Percentiles rank a stretch among this genome's conserved stretches.
These are phyloP conservation scores for Pleuronectes platessa DNA, from an alignment of 2,113 vertebrate species.

Conservation along the genomic window DNA sequence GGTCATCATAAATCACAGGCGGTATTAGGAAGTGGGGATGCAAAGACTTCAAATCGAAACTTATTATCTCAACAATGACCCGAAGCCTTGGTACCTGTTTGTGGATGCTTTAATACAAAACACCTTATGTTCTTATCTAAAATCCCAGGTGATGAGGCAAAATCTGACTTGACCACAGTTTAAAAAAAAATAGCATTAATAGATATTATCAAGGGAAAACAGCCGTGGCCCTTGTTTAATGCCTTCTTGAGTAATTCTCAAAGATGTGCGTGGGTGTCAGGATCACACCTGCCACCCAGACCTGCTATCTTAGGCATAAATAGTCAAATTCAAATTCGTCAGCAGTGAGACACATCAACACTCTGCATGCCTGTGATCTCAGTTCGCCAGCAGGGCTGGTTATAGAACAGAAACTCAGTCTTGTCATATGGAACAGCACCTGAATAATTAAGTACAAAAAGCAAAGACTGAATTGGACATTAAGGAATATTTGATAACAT, in stretches of 20 bases:
- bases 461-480: background rate
- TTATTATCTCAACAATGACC: background rate
- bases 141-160: no score
- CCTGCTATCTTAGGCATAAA: no score
- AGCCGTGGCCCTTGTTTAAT: background rate
- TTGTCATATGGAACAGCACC: no score
- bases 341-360: background rate
- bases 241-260: background rate
- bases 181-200: background rate
- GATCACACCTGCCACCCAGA: background rate
- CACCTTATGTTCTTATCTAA: background rate
- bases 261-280: background rate
- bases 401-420: background rate
- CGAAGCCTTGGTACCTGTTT: background rate
- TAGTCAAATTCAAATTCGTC: background rate
- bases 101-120: background rate
- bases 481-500: no score
- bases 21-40: conserved; percentile 18
- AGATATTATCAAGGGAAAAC: background rate
- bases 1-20: conserved; percentile 57
- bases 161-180: no score
- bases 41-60: background rate
- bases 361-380: background rate
- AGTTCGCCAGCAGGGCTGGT: background rate
- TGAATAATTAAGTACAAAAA: no score